These are phyloP conservation scores for Sepiola atlantica DNA, from an alignment of 2,888 invertebrate genomes.

Conservation along the genomic window DNA sequence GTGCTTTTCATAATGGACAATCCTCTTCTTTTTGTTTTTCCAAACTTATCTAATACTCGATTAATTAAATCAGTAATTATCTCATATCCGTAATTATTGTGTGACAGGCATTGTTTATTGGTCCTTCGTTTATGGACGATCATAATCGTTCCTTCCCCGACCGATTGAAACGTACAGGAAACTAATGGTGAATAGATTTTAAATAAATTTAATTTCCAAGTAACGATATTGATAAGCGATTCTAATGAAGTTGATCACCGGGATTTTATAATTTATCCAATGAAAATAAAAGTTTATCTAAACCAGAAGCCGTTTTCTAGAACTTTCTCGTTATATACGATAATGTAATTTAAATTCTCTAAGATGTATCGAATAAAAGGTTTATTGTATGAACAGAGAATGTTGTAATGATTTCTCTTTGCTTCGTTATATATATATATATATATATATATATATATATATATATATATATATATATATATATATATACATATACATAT, in stretches of 20 bases:
- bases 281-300: neutral
- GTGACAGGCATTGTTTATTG: neutral
- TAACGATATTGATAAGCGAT: neutral
- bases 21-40: neutral
- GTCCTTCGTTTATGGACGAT: neutral
- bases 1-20: neutral
- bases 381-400: too few species aligned
- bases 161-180: neutral
- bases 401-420: too few species aligned
- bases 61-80: neutral
- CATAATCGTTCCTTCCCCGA: neutral
- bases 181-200: neutral
- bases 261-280: neutral
- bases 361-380: too few species aligned
- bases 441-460: neutral
- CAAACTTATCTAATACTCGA: neutral
- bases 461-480: neutral
- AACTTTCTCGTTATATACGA: too few species aligned
- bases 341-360: too few species aligned
- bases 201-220: neutral
- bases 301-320: neutral
- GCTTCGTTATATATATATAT: too few species aligned
- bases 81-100: neutral
- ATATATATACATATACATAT: neutral
- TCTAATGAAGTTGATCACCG: too few species aligned